Evolutionary conservation across 2,113 vertebrate species (phyloP).

Genomic region (Macroglossus sobrinus): DNA sequence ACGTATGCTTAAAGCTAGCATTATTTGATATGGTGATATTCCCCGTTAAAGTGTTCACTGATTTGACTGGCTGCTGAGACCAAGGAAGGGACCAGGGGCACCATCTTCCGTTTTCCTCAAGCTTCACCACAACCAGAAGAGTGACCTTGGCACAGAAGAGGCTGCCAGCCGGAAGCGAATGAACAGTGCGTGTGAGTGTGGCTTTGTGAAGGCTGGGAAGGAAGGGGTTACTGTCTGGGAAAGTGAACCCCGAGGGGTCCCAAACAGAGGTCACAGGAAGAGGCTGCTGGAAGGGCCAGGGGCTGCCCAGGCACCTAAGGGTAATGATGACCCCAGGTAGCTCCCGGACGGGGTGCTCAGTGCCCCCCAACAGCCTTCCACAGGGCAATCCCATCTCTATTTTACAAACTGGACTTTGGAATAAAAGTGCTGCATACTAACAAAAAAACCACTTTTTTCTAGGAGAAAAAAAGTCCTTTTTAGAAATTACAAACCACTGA

Average conservation of each 20-base stretch:
- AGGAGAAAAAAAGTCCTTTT: background rate
- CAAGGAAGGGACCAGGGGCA: background rate
- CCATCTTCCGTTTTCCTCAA: background rate
- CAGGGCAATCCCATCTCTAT: background rate
- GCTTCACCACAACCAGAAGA: background rate
- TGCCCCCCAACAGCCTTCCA: background rate
- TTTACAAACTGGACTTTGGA: background rate
- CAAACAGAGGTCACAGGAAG: background rate
- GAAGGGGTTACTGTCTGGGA: background rate
- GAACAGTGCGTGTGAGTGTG: background rate
- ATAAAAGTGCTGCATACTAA: background rate
- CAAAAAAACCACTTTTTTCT: background rate
- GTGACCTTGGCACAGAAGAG: background rate
- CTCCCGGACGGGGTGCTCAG: background rate
- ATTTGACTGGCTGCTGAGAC: background rate
- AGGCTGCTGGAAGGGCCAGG: background rate
- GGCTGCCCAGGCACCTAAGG: background rate
- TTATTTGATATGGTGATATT: background rate
- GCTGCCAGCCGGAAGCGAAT: background rate
- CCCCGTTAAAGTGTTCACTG: background rate
- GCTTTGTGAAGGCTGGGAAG: background rate
- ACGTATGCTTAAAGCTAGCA: background rate
- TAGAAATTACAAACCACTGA: background rate
- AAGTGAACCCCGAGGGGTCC: background rate
- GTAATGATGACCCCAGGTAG: background rate